Conservation (phyloP, 2,113 vertebrate genomes). For the Silurus glanis region DNA sequence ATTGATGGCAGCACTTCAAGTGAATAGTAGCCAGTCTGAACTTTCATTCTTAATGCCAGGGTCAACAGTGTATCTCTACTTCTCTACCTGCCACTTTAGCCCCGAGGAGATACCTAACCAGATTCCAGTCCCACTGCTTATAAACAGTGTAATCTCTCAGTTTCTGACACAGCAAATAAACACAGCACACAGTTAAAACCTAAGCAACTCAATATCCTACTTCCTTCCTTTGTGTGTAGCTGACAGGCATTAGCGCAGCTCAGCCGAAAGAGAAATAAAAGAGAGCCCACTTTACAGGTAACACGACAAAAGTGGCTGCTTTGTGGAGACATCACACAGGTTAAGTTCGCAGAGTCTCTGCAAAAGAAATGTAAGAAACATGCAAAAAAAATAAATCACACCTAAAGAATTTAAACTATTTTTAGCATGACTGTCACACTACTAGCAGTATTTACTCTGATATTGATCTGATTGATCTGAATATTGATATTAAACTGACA, state of each 20-base stretch:
- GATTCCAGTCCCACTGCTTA: constrained; percentile 69
- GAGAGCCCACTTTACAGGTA: constrained; percentile 66
- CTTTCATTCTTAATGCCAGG: constrained; percentile 69
- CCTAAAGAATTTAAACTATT: not conserved
- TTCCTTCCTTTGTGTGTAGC: constrained; percentile 76
- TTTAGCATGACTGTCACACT: not conserved
- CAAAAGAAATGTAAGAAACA: constrained; percentile 7
- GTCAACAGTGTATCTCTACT: constrained; percentile 70
- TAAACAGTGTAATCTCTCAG: constrained; percentile 80
- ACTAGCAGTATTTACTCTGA: not conserved
- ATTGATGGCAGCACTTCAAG: constrained; percentile 66
- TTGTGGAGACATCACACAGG: constrained; percentile 62
- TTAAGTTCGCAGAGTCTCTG: constrained; percentile 66
- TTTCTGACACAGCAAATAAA: constrained; percentile 83
- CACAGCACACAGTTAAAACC: constrained; percentile 66
- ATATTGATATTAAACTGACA: not conserved
- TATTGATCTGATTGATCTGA: not conserved
- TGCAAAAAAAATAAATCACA: not conserved
- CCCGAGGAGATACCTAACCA: constrained; percentile 75
- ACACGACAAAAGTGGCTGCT: constrained; percentile 61
- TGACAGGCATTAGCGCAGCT: constrained; percentile 71
- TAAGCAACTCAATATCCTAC: constrained; percentile 76
- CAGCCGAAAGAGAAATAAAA: constrained; percentile 54
- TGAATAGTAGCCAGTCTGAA: constrained; percentile 64
- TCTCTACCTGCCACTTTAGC: constrained; percentile 68